Conservation (phyloP, 1,140 invertebrate genomes). For the Drosophila busckii region DNA sequence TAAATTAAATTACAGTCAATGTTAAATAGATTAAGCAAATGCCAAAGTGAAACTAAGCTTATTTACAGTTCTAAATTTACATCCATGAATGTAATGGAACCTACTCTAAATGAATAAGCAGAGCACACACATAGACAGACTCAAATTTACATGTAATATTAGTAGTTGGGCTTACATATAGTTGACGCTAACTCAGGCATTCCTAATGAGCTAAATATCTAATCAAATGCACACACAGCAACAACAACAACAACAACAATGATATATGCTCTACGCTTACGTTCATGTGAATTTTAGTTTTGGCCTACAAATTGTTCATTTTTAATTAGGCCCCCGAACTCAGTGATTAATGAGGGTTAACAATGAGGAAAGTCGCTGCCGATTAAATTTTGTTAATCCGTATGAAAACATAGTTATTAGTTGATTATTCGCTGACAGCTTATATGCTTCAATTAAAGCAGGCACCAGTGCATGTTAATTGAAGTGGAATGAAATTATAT, state of each 20-base stretch:
- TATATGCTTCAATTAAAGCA: conserved; percentile 46
- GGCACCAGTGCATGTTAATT: no score
- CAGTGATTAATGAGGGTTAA: conserved; percentile 69
- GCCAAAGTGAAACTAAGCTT: conserved; percentile 17
- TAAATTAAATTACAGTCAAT: conserved; percentile 31
- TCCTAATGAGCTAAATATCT: conserved; percentile 42
- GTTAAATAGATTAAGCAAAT: conserved; percentile 18
- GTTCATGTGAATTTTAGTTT: conserved; percentile 50
- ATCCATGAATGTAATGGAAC: conserved; percentile 19
- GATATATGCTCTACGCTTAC: conserved; percentile 6
- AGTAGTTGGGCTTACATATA: conserved; percentile 47
- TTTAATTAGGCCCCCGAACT: conserved; percentile 38
- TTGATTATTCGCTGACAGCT: conserved; percentile 39
- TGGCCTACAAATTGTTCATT: conserved; percentile 40
- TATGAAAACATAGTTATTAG: conserved; percentile 36
- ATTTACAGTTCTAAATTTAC: conserved; percentile 11
- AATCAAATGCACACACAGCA: background rate
- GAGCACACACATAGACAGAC: conserved; percentile 21
- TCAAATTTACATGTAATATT: conserved; percentile 36
- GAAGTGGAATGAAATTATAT: no score
- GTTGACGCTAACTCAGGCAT: conserved; percentile 60
- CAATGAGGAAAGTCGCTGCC: conserved; percentile 55
- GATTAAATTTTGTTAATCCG: conserved; percentile 12
- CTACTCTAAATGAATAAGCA: conserved; percentile 48
- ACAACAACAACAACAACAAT: background rate